Conservation (phyloP, 2,113 vertebrate genomes). For the Macquaria australasica region DNA sequence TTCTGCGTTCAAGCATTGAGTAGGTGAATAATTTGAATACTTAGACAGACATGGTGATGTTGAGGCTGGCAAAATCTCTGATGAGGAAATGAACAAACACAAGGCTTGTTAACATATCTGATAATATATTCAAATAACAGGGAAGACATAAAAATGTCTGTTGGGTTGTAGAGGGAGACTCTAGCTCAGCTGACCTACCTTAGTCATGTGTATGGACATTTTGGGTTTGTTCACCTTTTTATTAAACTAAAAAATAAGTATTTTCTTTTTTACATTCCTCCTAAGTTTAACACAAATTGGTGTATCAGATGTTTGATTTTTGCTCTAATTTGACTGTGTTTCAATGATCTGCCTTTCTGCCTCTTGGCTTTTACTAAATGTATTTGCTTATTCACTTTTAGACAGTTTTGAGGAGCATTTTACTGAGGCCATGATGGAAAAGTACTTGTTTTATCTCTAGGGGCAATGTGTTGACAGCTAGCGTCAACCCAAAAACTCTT, state of each 20-base stretch:
- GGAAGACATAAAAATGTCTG: neutral
- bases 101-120: neutral
- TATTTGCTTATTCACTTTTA: neutral
- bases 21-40: neutral
- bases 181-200: neutral
- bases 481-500: conserved; percentile 5
- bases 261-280: neutral
- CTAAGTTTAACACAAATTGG: neutral
- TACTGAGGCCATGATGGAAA: neutral
- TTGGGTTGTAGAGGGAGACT: neutral
- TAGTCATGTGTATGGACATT: too few species aligned
- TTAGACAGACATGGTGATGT: neutral
- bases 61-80: neutral
- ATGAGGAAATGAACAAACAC: neutral
- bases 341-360: neutral
- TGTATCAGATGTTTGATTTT: neutral
- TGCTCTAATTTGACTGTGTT: neutral
- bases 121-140: neutral
- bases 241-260: too few species aligned
- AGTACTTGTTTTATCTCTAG: neutral
- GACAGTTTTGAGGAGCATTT: neutral
- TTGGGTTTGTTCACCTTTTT: neutral
- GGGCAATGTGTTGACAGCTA: neutral
- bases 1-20: neutral
- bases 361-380: neutral